Conservation (phyloP, 1,140 invertebrate genomes). For the Goniozus legneri region DNA sequence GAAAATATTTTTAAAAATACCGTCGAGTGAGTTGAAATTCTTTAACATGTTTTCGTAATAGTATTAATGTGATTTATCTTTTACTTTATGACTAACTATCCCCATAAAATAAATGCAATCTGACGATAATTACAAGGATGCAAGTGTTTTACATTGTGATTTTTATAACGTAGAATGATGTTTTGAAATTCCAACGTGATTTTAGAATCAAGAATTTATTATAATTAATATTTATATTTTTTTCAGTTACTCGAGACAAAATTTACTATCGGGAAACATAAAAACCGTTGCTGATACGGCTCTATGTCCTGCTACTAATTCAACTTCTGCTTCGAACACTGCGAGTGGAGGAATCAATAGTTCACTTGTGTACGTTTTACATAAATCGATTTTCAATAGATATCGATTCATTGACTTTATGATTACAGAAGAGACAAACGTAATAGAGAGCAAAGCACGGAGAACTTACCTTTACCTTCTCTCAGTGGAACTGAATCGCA, state of each 20-base stretch:
- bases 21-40: no score
- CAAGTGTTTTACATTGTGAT: background rate
- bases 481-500: conserved; percentile 28
- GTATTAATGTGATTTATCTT: background rate
- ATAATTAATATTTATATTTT: conserved; percentile 5
- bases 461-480: conserved; percentile 31
- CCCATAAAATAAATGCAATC: background rate
- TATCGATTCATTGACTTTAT: conserved; percentile 5
- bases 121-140: background rate
- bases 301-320: conserved; percentile 21
- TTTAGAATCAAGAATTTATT: background rate
- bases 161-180: background rate
- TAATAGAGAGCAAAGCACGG: conserved; percentile 37
- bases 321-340: conserved; percentile 26
- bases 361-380: conserved; percentile 30
- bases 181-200: background rate
- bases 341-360: conserved; percentile 22
- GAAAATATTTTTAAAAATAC: no score
- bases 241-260: conserved; percentile 79
- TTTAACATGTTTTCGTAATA: no score
- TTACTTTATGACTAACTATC: background rate
- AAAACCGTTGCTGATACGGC: conserved; percentile 60
- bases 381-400: conserved; percentile 1
- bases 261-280: conserved; percentile 70
- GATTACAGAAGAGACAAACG: conserved; percentile 38